Evolutionary conservation across 1,140 invertebrate species (phyloP), one percentile per base, ranked within the genome.

Genomic region (Drosophila ogumai): DNA sequence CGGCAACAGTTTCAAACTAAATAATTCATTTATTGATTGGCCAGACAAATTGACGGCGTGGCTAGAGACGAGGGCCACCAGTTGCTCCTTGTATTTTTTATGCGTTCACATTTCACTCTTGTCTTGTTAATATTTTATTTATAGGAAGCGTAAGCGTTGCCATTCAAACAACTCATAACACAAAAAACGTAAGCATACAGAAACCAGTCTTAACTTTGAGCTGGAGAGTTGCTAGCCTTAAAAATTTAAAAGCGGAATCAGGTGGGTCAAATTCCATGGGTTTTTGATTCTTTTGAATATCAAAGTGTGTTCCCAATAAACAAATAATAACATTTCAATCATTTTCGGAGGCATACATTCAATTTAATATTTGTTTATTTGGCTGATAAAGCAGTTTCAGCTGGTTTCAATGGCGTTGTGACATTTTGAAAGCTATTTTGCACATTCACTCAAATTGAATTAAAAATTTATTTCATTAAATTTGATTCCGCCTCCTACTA

Each of bases 1-100:
- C 56, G 44, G 44, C 68, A 68, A 67, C 66, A 54, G 36, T 79
- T 75, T 81, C 54, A 36, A 75, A 34, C 56, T 60, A 57, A 79
- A 65, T 85, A 75, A 81, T 82, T 82, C 28, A 85, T 82, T 71
- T 87, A 87, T 85, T 81, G 82, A 85, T 85, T 86, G 74, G 79
- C 56, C 68, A 85, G 82, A 85, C 82, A 86, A 74, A 46, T 78
- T 55, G 82, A 85, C 79, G 79, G 43, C 79, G 59, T 69, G 38
- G 25, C 19, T n/a, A 46, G 28, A 63, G 59, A 50, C 54, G 68
- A 57, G 52, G 49, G 68, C 52, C 82, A 85, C 82, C 82, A 87
- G 82, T 85, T 85, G 82, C 67, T 68, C 15, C 19, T 54, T 15
- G 17, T 22, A 55, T 47, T 59, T 63, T 36, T 54, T 15, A 22